Conservation (phyloP, 2,888 invertebrate genomes). For the Diadromus collaris region DNA sequence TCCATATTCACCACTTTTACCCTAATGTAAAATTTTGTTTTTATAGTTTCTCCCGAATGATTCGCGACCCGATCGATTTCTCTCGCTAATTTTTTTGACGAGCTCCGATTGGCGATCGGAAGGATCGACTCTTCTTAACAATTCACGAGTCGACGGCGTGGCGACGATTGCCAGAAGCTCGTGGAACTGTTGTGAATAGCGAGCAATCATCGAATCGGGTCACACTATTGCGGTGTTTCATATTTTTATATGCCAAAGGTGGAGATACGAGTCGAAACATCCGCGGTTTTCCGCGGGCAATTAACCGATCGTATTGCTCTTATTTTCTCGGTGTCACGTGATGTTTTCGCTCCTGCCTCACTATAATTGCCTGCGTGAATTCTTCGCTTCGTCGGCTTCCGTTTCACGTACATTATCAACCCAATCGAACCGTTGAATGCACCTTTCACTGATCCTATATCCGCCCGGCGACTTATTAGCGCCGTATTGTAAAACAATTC, state of each 20-base stretch:
- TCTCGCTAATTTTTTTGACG: neutral
- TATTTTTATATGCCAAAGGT: neutral
- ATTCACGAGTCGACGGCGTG: neutral
- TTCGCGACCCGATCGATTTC: neutral
- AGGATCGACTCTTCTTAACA: neutral
- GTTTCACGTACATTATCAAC: neutral
- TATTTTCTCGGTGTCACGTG: neutral
- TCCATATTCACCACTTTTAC: too few relatives aligned
- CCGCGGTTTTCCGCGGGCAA: neutral
- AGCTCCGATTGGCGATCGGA: neutral
- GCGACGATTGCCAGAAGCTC: neutral
- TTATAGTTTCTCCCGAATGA: neutral
- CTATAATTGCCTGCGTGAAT: neutral
- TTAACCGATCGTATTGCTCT: conserved; percentile 4
- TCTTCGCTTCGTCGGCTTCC: neutral
- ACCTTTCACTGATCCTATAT: neutral
- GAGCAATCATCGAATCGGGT: conserved; percentile 34
- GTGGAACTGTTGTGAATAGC: neutral
- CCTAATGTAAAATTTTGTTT: too few relatives aligned
- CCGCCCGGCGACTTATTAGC: neutral
- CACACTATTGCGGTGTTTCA: conserved; percentile 30
- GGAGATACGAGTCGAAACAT: neutral
- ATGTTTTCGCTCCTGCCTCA: neutral
- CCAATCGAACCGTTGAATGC: neutral
- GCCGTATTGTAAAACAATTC: neutral